Percentiles rank a stretch among this genome's conserved stretches.
Conservation (phyloP, 2,113 vertebrate genomes). For the Penelope pileata region DNA sequence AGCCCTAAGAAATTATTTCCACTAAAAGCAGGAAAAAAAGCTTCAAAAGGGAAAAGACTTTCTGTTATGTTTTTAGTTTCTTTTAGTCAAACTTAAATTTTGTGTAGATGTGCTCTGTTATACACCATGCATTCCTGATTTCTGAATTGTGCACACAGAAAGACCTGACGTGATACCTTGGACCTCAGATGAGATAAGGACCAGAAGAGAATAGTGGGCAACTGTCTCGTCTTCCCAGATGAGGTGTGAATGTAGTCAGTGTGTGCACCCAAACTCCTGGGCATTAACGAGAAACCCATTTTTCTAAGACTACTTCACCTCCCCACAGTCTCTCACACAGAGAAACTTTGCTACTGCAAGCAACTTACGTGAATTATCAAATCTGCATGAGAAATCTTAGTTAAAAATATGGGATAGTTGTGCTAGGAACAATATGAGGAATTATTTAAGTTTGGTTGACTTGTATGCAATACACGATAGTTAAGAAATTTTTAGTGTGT, state of each 20-base stretch:
- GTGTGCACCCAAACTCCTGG: not conserved
- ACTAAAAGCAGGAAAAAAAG: not conserved
- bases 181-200: not conserved
- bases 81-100: not conserved
- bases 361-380: not conserved
- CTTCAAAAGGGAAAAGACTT: not conserved
- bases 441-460: not conserved
- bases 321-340: not conserved
- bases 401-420: not conserved
- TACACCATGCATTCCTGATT: not conserved
- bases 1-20: not conserved
- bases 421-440: not conserved
- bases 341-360: rapidly evolving
- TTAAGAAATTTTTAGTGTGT: not conserved
- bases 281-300: not conserved
- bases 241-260: not conserved
- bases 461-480: not conserved
- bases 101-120: not conserved
- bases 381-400: not conserved
- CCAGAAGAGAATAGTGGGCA: not conserved
- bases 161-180: not conserved
- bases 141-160: not conserved
- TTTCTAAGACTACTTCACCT: not conserved
- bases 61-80: not conserved
- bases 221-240: not conserved